These are phyloP conservation scores for Sminthurides aquaticus DNA, from an alignment of 2,888 invertebrate genomes.

Conservation along the genomic window DNA sequence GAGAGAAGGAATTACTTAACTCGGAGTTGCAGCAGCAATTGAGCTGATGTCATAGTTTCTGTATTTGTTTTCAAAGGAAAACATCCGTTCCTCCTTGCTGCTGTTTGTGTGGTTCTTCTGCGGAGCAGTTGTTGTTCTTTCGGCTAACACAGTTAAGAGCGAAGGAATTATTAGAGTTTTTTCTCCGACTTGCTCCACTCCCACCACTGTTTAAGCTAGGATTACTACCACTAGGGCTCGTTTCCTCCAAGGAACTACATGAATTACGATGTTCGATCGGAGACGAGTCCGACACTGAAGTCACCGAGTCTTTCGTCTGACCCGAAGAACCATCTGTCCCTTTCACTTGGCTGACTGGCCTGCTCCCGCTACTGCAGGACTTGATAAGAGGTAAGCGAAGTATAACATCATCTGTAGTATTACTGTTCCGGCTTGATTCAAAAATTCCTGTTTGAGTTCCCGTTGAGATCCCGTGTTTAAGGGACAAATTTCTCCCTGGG, in stretches of 20 bases:
- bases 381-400: constrained; percentile 7
- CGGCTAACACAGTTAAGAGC: constrained; percentile 2
- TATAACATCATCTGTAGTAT: constrained; percentile 2
- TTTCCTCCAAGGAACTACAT: constrained; percentile 6
- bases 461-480: constrained; percentile 3
- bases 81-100: background rate
- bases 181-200: constrained; percentile 2
- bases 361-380: background rate
- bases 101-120: background rate
- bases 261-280: constrained; percentile 6
- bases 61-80: background rate
- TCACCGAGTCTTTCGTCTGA: constrained; percentile 17
- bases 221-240: constrained; percentile 14
- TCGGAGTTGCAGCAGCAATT: too few relatives aligned
- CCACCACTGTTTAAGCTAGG: constrained; percentile 19
- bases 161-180: constrained; percentile 18
- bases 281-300: constrained; percentile 15
- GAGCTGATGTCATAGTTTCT: background rate
- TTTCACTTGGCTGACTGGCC: background rate
- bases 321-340: background rate
- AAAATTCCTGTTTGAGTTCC: constrained; percentile 12
- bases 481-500: background rate
- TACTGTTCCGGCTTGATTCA: background rate
- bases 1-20: too few relatives aligned
- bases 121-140: background rate